phyloP scores from a whole-genome alignment of 2,888 invertebrate species.

The Diaphora mendica region DNA sequence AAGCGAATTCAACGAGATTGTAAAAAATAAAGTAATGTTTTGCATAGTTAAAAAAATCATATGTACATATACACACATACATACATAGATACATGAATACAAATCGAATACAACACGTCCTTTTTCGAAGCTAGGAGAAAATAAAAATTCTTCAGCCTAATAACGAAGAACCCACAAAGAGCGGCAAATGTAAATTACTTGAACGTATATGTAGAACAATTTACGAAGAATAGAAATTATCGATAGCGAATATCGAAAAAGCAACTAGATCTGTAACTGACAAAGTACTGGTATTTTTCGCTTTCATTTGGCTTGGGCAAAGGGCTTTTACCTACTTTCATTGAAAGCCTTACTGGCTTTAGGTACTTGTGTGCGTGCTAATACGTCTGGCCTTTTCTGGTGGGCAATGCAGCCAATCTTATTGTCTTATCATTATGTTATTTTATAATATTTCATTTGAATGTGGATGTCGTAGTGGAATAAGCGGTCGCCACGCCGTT shows the following conservation, averaged over 20 bases:
- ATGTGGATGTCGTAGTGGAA: background rate
- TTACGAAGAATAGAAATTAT: background rate
- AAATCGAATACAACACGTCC: background rate
- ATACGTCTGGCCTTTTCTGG: background rate
- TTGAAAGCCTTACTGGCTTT: background rate
- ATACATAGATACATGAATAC: background rate
- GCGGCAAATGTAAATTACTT: background rate
- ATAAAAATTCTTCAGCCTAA: background rate
- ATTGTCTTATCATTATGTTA: background rate
- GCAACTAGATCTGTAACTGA: background rate
- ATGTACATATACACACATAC: background rate
- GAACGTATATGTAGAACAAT: background rate
- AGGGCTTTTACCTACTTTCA: constrained; percentile 2
- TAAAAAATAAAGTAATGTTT: background rate
- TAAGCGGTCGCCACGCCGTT: too few species aligned
- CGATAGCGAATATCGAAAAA: background rate
- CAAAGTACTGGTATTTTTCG: background rate
- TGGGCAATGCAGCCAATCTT: background rate
- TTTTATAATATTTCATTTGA: background rate
- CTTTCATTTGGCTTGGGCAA: background rate
- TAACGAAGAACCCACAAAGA: too few species aligned
- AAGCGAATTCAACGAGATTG: background rate
- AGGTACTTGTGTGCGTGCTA: background rate
- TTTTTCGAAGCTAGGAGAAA: background rate
- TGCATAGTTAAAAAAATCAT: background rate